Percentiles rank a stretch among this genome's conserved stretches.
Conservation (phyloP, 2,113 vertebrate species). For the Oryzias curvinotus region DNA sequence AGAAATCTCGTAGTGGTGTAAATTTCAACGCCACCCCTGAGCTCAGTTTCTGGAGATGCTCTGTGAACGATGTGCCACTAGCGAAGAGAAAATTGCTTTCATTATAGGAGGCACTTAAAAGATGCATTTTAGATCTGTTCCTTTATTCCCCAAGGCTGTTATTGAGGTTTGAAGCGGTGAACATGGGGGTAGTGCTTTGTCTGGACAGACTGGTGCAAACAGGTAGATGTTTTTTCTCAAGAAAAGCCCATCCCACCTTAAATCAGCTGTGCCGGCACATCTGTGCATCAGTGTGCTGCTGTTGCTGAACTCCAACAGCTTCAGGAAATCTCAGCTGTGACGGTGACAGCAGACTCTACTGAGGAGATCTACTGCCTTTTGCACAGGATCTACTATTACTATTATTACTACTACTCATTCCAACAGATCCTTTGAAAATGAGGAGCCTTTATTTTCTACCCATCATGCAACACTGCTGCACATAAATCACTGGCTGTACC, state of each 20-base stretch:
- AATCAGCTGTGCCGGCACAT: slow-evolving; percentile 18
- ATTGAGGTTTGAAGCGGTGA: slow-evolving; percentile 21
- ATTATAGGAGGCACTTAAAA: slow-evolving; percentile 24
- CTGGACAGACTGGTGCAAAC: not conserved
- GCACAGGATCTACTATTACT: slow-evolving; percentile 18
- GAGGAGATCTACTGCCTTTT: slow-evolving; percentile 22
- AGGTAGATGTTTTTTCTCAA: slow-evolving; percentile 14
- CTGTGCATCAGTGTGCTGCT: not conserved
- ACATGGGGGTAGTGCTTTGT: slow-evolving; percentile 19
- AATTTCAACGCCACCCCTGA: slow-evolving; percentile 19
- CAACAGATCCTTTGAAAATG: slow-evolving; percentile 39
- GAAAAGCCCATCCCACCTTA: slow-evolving; percentile 18
- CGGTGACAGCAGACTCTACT: slow-evolving; percentile 17
- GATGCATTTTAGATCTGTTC: slow-evolving; percentile 36
- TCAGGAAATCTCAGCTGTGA: slow-evolving; percentile 37
- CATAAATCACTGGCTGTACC: slow-evolving; percentile 1
- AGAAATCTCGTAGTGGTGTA: slow-evolving; percentile 4
- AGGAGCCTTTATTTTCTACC: not conserved
- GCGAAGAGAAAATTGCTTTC: slow-evolving; percentile 37
- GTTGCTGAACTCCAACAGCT: slow-evolving; percentile 8
- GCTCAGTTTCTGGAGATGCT: slow-evolving; percentile 21
- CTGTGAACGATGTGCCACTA: slow-evolving; percentile 18
- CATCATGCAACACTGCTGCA: slow-evolving; percentile 13
- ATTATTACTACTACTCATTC: slow-evolving; percentile 22
- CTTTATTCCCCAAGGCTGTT: slow-evolving; percentile 5